Base-by-base conservation (phyloP, 2,113 vertebrate species). In the Rutilus rutilus region DNA sequence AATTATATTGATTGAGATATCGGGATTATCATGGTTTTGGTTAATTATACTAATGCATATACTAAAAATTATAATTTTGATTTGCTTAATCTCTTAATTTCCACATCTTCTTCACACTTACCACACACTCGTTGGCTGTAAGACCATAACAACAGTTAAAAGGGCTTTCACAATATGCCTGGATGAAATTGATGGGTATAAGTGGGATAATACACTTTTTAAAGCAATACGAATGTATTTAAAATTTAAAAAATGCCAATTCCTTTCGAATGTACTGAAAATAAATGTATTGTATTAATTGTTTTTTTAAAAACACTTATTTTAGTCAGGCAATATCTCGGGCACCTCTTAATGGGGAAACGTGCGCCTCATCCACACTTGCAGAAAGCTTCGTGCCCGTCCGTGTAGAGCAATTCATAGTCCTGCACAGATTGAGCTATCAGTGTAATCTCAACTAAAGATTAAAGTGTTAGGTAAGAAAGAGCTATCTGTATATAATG, bases 81-180 rank as follows among this genome's bases (percentile, higher is more conserved):
- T 1, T 52, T 50, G 6, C 25, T 64, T 50, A 52, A 14, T 67
- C 9, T 23, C 23, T 21, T 36, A 82, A 69, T 45, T 83, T 64
- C 54, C 64, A 39, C n/a, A 19, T 25, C 2, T 21, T 19, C 7
- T 30, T 33, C 74, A 54, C 8, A 71, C 79, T 85, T 30, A 52
- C 83, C 42, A 36, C 54, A 14, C 25, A 21, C 30, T 62, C 60
- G 19, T 30, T 23, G 42, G 19, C 5, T 8, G 19, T 15, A 85
- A 81, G 84, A 83, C 84, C 87, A 64, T n/a, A 83, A 52, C 11
- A 71, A 33, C 4, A 42, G 64, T 62, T 45, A 52, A n/a, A 4
- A 15, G 30, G 54, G 9, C 23, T 21, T 60, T 78, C 12, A 10
- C 30, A 59, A 67, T 50, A 64, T 67, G 79, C 79, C 60, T 30